phyloP scores from a whole-genome alignment of 2,797 vertebrate genomes.

The Cygnus olor region DNA sequence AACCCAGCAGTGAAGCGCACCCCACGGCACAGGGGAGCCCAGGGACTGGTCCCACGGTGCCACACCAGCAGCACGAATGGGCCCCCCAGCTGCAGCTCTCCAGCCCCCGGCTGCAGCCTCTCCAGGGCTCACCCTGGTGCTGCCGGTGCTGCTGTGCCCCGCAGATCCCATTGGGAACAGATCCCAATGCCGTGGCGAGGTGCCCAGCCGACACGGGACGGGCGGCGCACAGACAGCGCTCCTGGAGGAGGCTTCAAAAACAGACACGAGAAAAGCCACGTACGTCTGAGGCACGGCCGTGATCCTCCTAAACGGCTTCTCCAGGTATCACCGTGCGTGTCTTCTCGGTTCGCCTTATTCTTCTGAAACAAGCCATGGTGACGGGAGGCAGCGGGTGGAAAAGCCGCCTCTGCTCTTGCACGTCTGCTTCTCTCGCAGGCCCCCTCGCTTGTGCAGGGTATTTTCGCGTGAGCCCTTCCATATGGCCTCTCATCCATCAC shows the following conservation, averaged over 20 bases:
- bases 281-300: not conserved
- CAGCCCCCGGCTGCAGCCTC: not conserved
- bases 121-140: not conserved
- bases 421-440: not conserved
- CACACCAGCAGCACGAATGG: accelerated
- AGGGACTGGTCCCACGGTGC: not conserved
- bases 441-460: not conserved
- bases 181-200: accelerated
- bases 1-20: too few relatives aligned
- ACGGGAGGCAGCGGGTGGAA: accelerated
- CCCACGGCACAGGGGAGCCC: too few relatives aligned
- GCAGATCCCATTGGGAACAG: accelerated
- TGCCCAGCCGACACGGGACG: accelerated
- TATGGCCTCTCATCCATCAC: not conserved
- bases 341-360: not conserved
- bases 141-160: not conserved
- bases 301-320: not conserved
- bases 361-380: not conserved
- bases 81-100: not conserved
- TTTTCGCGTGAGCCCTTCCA: conserved; percentile 38
- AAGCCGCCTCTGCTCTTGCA: not conserved
- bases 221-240: accelerated
- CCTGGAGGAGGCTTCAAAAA: accelerated
- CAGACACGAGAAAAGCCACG: not conserved
- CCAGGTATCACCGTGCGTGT: accelerated